phyloP scores from a whole-genome alignment of 1,140 invertebrate species.

The Ceratoteleas bidentatus region DNA sequence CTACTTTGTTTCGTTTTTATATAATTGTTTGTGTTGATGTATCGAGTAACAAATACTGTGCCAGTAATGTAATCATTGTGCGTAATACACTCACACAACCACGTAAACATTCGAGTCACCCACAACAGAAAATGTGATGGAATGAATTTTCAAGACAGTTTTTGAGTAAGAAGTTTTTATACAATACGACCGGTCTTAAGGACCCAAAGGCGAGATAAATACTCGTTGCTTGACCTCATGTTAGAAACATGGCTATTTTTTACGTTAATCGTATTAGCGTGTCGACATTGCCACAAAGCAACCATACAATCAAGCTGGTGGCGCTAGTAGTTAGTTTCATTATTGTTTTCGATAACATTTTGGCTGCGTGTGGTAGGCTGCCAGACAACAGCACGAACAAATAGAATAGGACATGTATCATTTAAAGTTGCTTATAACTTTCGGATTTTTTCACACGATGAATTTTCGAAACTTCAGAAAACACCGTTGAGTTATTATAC shows the following conservation, averaged over 20 bases:
- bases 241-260: constrained; percentile 11
- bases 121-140: neutral
- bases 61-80: constrained; percentile 69
- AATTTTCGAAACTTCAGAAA: too few relatives aligned
- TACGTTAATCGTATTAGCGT: constrained; percentile 38
- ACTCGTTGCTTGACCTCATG: neutral
- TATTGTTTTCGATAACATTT: constrained; percentile 31
- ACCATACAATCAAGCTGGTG: constrained; percentile 58
- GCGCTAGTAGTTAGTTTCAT: constrained; percentile 56
- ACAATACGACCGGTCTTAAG: too few relatives aligned
- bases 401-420: too few relatives aligned
- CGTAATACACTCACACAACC: constrained; percentile 57
- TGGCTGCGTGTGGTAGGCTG: constrained; percentile 33
- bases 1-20: constrained; percentile 69
- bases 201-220: neutral
- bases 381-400: constrained; percentile 29
- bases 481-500: too few relatives aligned
- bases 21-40: constrained; percentile 70
- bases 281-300: constrained; percentile 61
- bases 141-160: neutral
- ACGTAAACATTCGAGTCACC: constrained; percentile 20
- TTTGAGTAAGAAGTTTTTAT: neutral
- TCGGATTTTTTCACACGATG: too few relatives aligned
- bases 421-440: too few relatives aligned
- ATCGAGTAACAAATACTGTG: constrained; percentile 69